Evolutionary conservation across 2,888 invertebrate species (phyloP), one percentile per base, ranked within the genome.

Genomic region (Caenorhabditis becei): DNA sequence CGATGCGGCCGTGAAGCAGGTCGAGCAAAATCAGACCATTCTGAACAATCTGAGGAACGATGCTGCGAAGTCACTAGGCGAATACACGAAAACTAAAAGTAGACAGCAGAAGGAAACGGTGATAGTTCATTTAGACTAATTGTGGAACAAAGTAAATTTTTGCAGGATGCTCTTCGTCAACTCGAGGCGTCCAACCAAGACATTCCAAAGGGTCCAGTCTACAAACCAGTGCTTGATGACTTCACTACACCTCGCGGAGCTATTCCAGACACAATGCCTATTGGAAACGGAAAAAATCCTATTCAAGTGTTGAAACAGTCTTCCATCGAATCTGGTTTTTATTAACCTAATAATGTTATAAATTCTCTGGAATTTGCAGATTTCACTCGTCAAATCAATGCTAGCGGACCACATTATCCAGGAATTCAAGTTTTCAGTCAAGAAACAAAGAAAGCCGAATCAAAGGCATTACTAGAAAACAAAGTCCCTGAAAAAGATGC

Each of bases 161-260:
- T 16, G 16, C 18, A n/a, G 59, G 69, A 69, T 10, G 18, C 59
- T 49, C 23, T 69, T 10, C 69, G 49, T 1, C 69, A 11, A 2
- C 35, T 69, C 10, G 58, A 69, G 49, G 69, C 69, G 5, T 58
- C 49, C 11, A 44, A 49, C n/a, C 54, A 47, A n/a, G 69, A 69
- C n/a, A 28, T 69, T 58, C 69, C 69, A 10, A 47, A 54, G 35
- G 56, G 56, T 10, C 35, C 32, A 3, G 32, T 59, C 1, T 69
- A 41, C 41, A 41, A 16, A 14, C 41, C 41, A 16, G 3, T 14
- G 7, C 2, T 3, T 41, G 41, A 41, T 10, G 41, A 41, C 16
- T 41, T 14, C 41, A 41, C 41, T 41, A 5, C 41, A 3, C 41
- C 3, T 16, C 14, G 16, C 41, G 10, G 8, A 41, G 41, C 16